Evolutionary conservation across 1,140 invertebrate genomes (phyloP).

Genomic region (Saccostrea echinata): DNA sequence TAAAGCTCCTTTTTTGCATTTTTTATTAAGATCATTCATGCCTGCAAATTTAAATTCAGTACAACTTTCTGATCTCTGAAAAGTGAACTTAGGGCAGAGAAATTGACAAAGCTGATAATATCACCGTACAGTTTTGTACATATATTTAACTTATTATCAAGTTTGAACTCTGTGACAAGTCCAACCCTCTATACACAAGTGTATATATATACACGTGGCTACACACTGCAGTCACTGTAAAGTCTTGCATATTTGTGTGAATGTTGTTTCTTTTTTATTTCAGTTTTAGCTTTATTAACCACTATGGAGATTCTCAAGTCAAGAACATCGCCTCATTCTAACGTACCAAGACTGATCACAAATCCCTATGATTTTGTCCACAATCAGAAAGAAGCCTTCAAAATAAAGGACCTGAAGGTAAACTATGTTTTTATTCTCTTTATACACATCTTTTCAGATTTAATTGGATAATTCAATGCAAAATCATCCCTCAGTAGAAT

Average conservation of each 20-base stretch:
- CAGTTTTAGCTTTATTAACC: not conserved
- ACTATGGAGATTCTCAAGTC: not conserved
- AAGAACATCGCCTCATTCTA: not conserved
- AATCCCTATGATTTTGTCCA: not conserved
- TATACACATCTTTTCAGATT: no score
- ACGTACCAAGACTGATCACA: not conserved
- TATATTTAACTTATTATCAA: no score
- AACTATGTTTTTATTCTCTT: not conserved
- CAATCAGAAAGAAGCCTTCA: not conserved
- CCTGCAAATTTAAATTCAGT: no score
- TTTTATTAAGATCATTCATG: no score
- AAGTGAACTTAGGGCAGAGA: no score
- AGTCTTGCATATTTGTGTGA: not conserved
- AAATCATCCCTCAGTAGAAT: no score
- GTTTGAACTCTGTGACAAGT: not conserved
- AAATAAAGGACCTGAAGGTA: slow-evolving; percentile 5
- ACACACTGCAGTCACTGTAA: not conserved
- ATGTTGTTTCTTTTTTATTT: not conserved
- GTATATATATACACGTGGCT: not conserved
- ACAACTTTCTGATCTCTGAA: no score
- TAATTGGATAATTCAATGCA: no score
- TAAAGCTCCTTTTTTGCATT: no score
- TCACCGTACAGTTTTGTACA: no score
- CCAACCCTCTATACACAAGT: not conserved
- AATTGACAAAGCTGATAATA: no score